Evolutionary conservation across 64 coral and sea anemone species (phyloP).

Genomic region (Dendrophyllia cribrosa): DNA sequence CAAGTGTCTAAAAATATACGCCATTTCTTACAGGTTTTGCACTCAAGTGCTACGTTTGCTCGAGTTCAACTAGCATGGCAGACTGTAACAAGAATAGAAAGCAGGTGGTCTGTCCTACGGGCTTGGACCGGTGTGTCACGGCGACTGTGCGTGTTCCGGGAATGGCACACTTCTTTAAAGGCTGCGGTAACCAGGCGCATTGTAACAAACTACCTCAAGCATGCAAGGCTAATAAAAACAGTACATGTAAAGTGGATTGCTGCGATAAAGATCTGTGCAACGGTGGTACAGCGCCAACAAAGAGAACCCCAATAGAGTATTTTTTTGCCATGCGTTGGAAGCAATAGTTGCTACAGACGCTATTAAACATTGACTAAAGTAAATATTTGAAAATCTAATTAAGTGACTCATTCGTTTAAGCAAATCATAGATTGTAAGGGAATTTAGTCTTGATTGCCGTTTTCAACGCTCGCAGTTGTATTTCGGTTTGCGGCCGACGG

Average conservation of each 20-base stretch:
- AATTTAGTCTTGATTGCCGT: too few relatives aligned
- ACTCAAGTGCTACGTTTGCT: neutral
- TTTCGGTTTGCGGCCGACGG: too few relatives aligned
- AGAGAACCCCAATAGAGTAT: too few relatives aligned
- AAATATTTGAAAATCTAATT: too few relatives aligned
- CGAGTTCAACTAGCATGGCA: neutral
- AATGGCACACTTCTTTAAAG: neutral
- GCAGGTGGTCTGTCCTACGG: neutral
- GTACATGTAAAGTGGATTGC: neutral
- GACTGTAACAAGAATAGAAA: neutral
- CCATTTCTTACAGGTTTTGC: neutral
- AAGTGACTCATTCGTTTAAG: too few relatives aligned
- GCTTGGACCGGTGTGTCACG: neutral
- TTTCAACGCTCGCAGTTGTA: too few relatives aligned
- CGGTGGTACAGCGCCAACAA: neutral
- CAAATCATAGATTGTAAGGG: too few relatives aligned
- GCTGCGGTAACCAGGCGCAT: neutral
- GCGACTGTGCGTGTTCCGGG: too few relatives aligned
- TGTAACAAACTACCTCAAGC: neutral
- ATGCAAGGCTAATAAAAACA: neutral
- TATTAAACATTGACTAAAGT: too few relatives aligned
- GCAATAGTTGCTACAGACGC: too few relatives aligned
- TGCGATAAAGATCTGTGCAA: constrained; percentile 16
- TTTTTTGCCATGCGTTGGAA: too few relatives aligned
- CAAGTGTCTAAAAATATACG: too few relatives aligned